These are phyloP conservation scores for Ceraclea dissimilis DNA, from an alignment of 2,888 invertebrate species.

Conservation along the genomic window DNA sequence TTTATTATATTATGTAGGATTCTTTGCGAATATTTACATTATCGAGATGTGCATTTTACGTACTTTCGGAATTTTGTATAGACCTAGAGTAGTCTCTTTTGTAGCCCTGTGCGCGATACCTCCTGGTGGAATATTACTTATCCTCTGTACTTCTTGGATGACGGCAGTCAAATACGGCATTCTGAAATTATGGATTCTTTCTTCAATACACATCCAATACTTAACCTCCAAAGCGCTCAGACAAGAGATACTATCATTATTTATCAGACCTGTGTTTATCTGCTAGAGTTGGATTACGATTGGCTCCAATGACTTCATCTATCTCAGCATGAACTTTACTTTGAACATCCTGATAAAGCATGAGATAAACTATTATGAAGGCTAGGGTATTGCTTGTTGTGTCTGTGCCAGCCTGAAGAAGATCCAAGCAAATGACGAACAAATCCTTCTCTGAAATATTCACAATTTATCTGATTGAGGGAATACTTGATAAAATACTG, in stretches of 20 bases:
- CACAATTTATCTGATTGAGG: too few species aligned
- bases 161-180: constrained; percentile 40
- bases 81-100: constrained; percentile 37
- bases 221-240: too few species aligned
- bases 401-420: constrained; percentile 66
- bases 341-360: constrained; percentile 51
- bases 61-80: constrained; percentile 44
- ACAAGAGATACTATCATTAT: too few species aligned
- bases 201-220: neutral
- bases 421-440: constrained; percentile 53
- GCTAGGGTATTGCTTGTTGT: constrained; percentile 60
- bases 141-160: constrained; percentile 46
- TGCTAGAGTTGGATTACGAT: constrained; percentile 38
- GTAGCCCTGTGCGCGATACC: constrained; percentile 47
- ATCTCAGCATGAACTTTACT: constrained; percentile 55
- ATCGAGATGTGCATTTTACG: too few species aligned
- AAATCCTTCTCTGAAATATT: constrained; percentile 38
- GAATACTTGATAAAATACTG: too few species aligned
- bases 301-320: constrained; percentile 45
- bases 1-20: too few species aligned
- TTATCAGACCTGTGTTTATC: constrained; percentile 35
- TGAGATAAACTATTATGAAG: constrained; percentile 50
- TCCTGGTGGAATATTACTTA: constrained; percentile 43
- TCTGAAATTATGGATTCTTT: constrained; percentile 27
- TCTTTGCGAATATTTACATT: too few species aligned